phyloP scores from a whole-genome alignment of 2,797 vertebrate species.

The Australoheros facetus region DNA sequence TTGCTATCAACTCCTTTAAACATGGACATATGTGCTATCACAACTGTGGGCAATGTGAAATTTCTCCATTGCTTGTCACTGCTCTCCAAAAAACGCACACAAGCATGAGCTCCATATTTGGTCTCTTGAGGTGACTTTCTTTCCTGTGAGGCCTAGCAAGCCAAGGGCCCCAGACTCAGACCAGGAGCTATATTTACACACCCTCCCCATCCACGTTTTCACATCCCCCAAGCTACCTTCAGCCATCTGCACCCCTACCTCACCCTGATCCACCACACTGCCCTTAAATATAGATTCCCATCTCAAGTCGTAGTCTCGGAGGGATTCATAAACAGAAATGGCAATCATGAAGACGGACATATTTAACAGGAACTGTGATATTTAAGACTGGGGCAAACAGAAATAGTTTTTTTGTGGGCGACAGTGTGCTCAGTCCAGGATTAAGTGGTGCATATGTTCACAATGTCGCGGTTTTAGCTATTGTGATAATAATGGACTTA shows the following conservation, averaged over 20 bases:
- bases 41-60: background rate
- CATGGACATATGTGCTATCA: background rate
- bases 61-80: background rate
- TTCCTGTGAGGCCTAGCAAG: slow-evolving; percentile 71
- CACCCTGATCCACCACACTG: slow-evolving; percentile 50
- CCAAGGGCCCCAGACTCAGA: slow-evolving; percentile 64
- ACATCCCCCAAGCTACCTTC: slow-evolving; percentile 40
- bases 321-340: slow-evolving; percentile 55
- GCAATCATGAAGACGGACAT: slow-evolving; percentile 30
- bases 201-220: slow-evolving; percentile 27
- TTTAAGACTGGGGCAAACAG: slow-evolving; percentile 16
- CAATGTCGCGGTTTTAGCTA: background rate
- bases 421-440: background rate
- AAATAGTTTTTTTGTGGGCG: slow-evolving; percentile 19
- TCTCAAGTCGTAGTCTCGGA: slow-evolving; percentile 53
- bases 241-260: slow-evolving; percentile 48
- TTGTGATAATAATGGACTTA: slow-evolving; percentile 7
- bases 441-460: background rate
- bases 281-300: slow-evolving; percentile 71
- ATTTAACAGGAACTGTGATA: slow-evolving; percentile 52
- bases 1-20: background rate
- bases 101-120: slow-evolving; percentile 38
- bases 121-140: slow-evolving; percentile 70
- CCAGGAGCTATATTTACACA: slow-evolving; percentile 76
- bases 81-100: slow-evolving; percentile 5